phyloP scores from a whole-genome alignment of 2,888 invertebrate species.

The Callosobruchus maculatus region DNA sequence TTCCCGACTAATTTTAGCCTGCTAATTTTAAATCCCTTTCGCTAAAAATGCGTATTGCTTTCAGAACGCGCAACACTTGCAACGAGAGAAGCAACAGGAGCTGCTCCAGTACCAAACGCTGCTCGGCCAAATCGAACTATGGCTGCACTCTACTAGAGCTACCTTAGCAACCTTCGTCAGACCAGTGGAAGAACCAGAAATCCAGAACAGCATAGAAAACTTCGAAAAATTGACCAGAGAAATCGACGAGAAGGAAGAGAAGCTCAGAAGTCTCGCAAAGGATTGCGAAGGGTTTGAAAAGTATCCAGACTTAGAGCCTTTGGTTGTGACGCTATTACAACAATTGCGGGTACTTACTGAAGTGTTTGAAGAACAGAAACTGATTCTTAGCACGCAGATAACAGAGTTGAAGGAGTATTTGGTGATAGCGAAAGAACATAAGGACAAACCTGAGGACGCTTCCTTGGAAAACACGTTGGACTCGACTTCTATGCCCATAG shows the following conservation, averaged over 20 bases:
- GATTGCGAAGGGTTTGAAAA: conserved; percentile 52
- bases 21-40: background rate
- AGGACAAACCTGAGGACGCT: conserved; percentile 47
- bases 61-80: conserved; percentile 54
- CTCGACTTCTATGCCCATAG: conserved; percentile 67
- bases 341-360: conserved; percentile 57
- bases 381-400: conserved; percentile 59
- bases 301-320: conserved; percentile 49
- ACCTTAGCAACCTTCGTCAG: conserved; percentile 31
- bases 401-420: conserved; percentile 54
- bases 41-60: conserved; percentile 22
- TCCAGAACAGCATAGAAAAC: conserved; percentile 37
- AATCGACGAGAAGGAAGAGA: conserved; percentile 50
- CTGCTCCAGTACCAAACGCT: conserved; percentile 54
- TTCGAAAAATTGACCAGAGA: conserved; percentile 42
- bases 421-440: conserved; percentile 33
- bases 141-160: conserved; percentile 51
- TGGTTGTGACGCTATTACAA: conserved; percentile 52
- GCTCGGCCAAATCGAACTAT: conserved; percentile 55
- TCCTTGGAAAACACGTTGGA: conserved; percentile 62
- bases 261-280: conserved; percentile 50
- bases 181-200: conserved; percentile 33
- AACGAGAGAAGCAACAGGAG: conserved; percentile 54
- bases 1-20: background rate
- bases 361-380: conserved; percentile 60